These are phyloP conservation scores for Mormyrus proboscirostris DNA, from an alignment of 2,797 vertebrate species.

Conservation along the genomic window DNA sequence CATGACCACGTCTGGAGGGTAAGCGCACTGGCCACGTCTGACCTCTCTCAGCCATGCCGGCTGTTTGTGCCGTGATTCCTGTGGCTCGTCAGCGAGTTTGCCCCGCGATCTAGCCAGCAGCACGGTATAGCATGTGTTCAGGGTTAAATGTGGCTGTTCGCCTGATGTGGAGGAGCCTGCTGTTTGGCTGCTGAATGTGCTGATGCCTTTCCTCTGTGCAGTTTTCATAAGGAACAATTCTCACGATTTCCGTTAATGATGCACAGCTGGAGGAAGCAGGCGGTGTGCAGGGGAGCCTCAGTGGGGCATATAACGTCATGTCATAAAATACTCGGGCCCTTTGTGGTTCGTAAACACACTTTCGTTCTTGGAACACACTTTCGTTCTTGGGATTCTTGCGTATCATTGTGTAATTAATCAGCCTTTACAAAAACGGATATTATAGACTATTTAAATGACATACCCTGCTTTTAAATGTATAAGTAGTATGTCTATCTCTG, in stretches of 20 bases:
- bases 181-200: background rate
- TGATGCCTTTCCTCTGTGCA: background rate
- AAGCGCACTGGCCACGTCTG: slow-evolving; percentile 18
- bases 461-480: background rate
- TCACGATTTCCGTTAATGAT: background rate
- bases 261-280: background rate
- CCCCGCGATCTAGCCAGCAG: background rate
- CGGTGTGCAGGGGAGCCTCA: background rate
- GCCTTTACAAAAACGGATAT: background rate
- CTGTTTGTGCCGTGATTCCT: background rate
- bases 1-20: slow-evolving; percentile 52
- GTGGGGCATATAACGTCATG: background rate
- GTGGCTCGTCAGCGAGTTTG: background rate
- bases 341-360: background rate
- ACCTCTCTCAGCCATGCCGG: background rate
- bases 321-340: background rate
- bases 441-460: background rate
- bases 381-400: background rate
- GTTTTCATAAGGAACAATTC: background rate
- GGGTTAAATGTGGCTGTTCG: background rate
- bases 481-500: background rate
- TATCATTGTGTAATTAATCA: background rate
- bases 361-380: background rate
- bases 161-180: background rate
- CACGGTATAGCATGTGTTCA: background rate